A percentile compares a stretch with the other conserved stretches of the same genome.
phyloP scores from a whole-genome alignment of 1,140 invertebrate species.

The Rhyzopertha dominica region DNA sequence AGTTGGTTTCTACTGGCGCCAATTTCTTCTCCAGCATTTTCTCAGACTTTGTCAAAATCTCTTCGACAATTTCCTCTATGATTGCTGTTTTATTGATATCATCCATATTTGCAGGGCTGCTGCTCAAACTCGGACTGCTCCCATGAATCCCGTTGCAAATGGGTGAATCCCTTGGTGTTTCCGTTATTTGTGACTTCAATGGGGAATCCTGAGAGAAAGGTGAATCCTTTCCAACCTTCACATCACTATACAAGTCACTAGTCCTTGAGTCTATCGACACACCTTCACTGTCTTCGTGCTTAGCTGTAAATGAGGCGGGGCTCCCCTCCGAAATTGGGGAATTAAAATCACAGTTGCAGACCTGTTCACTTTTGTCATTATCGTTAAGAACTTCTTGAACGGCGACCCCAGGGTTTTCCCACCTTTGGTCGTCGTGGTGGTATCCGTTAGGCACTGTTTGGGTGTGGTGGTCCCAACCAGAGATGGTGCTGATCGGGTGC shows the following conservation, averaged over 20 bases:
- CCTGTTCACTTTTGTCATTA: slow-evolving; percentile 47
- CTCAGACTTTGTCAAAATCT: slow-evolving; percentile 55
- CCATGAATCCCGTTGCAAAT: slow-evolving; percentile 42
- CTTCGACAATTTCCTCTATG: slow-evolving; percentile 55
- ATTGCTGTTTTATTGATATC: slow-evolving; percentile 52
- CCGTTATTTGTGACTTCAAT: slow-evolving; percentile 32
- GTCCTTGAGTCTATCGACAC: slow-evolving; percentile 51
- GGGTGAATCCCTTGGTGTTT: slow-evolving; percentile 24
- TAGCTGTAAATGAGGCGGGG: slow-evolving; percentile 49
- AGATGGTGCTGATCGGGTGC: slow-evolving; percentile 92
- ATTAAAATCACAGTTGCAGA: slow-evolving; percentile 55
- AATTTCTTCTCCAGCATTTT: slow-evolving; percentile 48
- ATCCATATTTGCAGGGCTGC: slow-evolving; percentile 32
- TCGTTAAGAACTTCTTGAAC: slow-evolving; percentile 45
- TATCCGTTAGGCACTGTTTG: slow-evolving; percentile 46
- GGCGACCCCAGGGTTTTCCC: slow-evolving; percentile 45
- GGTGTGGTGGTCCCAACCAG: slow-evolving; percentile 76
- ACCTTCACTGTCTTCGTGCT: slow-evolving; percentile 50
- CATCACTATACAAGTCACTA: slow-evolving; percentile 51
- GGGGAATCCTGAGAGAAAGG: slow-evolving; percentile 39
- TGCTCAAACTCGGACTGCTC: slow-evolving; percentile 28
- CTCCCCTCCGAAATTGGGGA: slow-evolving; percentile 54
- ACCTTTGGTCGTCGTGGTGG: slow-evolving; percentile 44
- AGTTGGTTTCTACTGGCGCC: slow-evolving; percentile 18
- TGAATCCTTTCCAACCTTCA: slow-evolving; percentile 47